These are phyloP conservation scores for Mesorhabditis spiculigera DNA, from an alignment of 2,888 invertebrate genomes.

Conservation along the genomic window DNA sequence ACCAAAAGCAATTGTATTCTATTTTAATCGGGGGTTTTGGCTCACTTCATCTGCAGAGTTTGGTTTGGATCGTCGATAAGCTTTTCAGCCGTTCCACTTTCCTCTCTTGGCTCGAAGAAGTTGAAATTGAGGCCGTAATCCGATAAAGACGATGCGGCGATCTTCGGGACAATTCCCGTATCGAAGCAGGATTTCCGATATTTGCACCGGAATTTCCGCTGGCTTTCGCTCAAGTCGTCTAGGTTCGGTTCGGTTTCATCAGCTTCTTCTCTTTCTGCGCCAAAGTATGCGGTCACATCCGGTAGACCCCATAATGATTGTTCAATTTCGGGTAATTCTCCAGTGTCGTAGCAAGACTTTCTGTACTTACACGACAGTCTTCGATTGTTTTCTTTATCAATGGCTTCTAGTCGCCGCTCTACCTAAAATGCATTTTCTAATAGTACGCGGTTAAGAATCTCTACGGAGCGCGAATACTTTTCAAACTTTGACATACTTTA, in stretches of 20 bases:
- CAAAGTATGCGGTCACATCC: constrained; percentile 6
- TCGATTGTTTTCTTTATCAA: constrained; percentile 31
- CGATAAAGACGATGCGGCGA: constrained; percentile 19
- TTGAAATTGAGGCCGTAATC: constrained; percentile 21
- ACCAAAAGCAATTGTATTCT: no score
- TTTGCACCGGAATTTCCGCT: constrained; percentile 45
- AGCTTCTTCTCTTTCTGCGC: constrained; percentile 16
- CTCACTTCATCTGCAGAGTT: constrained; percentile 6
- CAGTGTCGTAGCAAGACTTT: constrained; percentile 52
- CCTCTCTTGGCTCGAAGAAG: constrained; percentile 22
- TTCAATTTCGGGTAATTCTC: constrained; percentile 37
- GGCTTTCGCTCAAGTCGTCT: constrained; percentile 34
- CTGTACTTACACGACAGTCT: constrained; percentile 48
- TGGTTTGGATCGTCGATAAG: background rate
- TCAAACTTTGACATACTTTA: constrained; percentile 10
- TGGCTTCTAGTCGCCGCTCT: constrained; percentile 28
- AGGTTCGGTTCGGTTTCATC: constrained; percentile 17
- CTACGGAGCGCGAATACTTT: background rate
- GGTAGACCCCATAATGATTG: constrained; percentile 14
- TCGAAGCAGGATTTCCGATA: constrained; percentile 55
- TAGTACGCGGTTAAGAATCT: no score
- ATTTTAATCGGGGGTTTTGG: background rate
- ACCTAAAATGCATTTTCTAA: background rate
- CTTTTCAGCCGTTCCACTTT: constrained; percentile 26
- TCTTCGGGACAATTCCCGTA: constrained; percentile 39